A percentile compares a stretch with the other conserved stretches of the same genome.
phyloP scores from a whole-genome alignment of 23 tunicate species.

The Aplidium turbinatum region DNA sequence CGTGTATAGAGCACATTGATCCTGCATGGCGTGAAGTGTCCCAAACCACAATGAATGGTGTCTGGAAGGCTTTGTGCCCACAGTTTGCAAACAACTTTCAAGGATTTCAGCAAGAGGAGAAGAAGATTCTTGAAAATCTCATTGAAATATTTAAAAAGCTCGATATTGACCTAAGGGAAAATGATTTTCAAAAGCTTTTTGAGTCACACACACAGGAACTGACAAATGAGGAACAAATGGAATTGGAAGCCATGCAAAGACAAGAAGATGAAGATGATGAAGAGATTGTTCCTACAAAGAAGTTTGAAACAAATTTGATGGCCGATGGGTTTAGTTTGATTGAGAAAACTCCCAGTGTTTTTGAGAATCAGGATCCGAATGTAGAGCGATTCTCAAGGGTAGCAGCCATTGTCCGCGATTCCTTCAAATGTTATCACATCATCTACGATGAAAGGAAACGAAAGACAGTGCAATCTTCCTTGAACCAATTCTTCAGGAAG shows the following conservation, averaged over 20 bases:
- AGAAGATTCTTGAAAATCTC: conserved; percentile 28
- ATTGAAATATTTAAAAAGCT: conserved; percentile 20
- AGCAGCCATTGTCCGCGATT: conserved; percentile 30
- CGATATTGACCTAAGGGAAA: conserved; percentile 13
- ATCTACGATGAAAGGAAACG: conserved; percentile 1
- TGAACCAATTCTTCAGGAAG: conserved; percentile 8
- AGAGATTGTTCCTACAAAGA: conserved; percentile 25
- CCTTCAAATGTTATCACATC: conserved; percentile 18
- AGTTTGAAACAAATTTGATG: conserved; percentile 44
- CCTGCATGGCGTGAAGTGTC: conserved; percentile 20
- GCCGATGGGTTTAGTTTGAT: conserved; percentile 35
- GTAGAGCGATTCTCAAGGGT: conserved; percentile 14
- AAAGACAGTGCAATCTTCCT: conserved; percentile 1
- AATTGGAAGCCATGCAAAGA: conserved; percentile 38
- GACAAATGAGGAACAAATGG: neutral
- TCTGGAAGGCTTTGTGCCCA: conserved; percentile 27
- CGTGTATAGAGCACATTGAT: conserved; percentile 26
- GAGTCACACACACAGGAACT: conserved; percentile 2
- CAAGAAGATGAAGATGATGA: conserved; percentile 38
- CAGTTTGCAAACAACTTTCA: conserved; percentile 3
- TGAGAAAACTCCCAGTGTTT: conserved; percentile 27
- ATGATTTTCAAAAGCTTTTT: conserved; percentile 22
- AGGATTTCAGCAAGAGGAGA: conserved; percentile 14
- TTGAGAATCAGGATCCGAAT: neutral
- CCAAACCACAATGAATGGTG: conserved; percentile 22